Conservation (phyloP, 2,113 vertebrate species). For the Pseudorhombus dupliciocellatus region DNA sequence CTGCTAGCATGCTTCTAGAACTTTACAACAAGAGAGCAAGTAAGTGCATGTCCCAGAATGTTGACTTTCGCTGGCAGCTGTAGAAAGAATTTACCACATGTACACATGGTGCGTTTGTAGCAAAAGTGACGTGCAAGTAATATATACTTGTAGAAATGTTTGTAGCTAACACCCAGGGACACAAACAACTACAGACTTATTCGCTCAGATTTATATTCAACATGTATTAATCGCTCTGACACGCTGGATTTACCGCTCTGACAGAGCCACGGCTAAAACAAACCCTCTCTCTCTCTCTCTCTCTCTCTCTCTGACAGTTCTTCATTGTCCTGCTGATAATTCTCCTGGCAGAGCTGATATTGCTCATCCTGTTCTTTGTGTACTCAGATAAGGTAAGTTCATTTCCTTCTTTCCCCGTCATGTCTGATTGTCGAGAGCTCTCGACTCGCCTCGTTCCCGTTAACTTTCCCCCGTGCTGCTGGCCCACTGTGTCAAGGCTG, state of each 20-base stretch:
- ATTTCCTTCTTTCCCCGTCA: background rate
- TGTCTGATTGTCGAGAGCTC: background rate
- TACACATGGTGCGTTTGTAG: background rate
- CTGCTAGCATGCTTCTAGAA: background rate
- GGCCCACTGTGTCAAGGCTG: background rate
- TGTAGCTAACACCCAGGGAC: background rate
- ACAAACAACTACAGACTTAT: background rate
- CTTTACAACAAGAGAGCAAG: background rate
- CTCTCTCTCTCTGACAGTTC: conserved; percentile 85
- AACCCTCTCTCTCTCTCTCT: background rate
- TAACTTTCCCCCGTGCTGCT: background rate
- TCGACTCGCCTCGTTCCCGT: background rate
- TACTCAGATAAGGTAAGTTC: conserved; percentile 95
- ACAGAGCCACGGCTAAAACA: conserved; percentile 18
- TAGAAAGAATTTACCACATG: background rate
- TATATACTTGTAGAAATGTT: background rate
- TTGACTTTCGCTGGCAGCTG: background rate
- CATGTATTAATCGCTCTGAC: conserved; percentile 6
- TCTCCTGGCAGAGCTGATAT: conserved; percentile 93
- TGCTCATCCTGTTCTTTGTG: conserved; percentile 96
- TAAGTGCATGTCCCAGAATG: background rate
- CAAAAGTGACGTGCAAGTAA: background rate
- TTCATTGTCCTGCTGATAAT: conserved; percentile 96
- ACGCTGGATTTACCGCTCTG: conserved; percentile 12
- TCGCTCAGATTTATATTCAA: conserved; percentile 8